Evolutionary conservation across 2,797 vertebrate species (phyloP).

Genomic region (Myripristis jacobus): DNA sequence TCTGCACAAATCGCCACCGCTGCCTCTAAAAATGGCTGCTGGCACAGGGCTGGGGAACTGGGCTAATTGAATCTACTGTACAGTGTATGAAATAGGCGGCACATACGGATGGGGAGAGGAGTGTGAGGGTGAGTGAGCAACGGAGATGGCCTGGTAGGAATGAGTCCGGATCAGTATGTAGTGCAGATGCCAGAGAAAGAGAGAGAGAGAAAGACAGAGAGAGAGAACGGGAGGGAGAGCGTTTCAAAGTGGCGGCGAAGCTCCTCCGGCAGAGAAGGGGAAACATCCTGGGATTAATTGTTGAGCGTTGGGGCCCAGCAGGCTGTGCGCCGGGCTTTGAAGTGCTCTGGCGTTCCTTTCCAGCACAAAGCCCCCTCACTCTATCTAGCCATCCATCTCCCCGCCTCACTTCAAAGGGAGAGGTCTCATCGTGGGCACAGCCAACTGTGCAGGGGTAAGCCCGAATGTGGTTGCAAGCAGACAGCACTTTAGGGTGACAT

Average conservation of each 20-base stretch:
- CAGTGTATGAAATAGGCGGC: slow-evolving; percentile 23
- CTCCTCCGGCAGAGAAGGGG: slow-evolving; percentile 58
- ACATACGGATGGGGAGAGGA: slow-evolving; percentile 21
- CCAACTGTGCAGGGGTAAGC: slow-evolving; percentile 37
- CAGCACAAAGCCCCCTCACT: slow-evolving; percentile 54
- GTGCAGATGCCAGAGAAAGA: slow-evolving; percentile 6
- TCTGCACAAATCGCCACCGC: slow-evolving; percentile 39
- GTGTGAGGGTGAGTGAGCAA: neutral
- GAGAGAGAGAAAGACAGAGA: slow-evolving; percentile 23
- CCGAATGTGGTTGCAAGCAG: slow-evolving; percentile 34
- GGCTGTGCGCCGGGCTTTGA: slow-evolving; percentile 74
- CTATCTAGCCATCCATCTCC: slow-evolving; percentile 69
- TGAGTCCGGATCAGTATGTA: slow-evolving; percentile 51
- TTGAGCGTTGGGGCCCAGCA: slow-evolving; percentile 66
- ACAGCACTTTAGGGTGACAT: slow-evolving; percentile 42
- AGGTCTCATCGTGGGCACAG: slow-evolving; percentile 54
- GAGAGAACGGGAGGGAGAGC: slow-evolving; percentile 38
- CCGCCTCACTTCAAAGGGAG: slow-evolving; percentile 71
- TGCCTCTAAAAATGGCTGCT: slow-evolving; percentile 52
- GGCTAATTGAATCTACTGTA: slow-evolving; percentile 72
- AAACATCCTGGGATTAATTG: slow-evolving; percentile 78
- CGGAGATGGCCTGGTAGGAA: slow-evolving; percentile 8
- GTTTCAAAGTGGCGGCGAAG: slow-evolving; percentile 64
- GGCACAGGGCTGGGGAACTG: slow-evolving; percentile 44
- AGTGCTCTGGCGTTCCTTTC: slow-evolving; percentile 67